Evolutionary conservation across 2,797 vertebrate species (phyloP), one percentile per base, ranked within the genome.

Genomic region (Benthosema pterotum): DNA sequence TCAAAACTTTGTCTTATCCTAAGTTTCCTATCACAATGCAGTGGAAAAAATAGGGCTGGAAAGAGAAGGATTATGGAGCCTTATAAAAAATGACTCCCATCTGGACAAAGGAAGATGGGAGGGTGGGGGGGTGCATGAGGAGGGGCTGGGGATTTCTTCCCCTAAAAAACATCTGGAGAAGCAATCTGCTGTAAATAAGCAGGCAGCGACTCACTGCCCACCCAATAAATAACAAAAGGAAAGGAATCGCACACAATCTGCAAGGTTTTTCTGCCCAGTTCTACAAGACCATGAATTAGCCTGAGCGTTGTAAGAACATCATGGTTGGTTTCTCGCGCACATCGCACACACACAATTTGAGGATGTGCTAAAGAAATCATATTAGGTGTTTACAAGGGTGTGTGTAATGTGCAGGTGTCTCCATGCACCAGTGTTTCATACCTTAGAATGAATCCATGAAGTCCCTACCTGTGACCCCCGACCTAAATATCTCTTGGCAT

Each of bases 111-210:
- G 78, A 64, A 76, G 63, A 61, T 47, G 60, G 71, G 61, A 63
- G 63, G 57, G 52, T 66, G 52, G 63, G 57, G 12, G 57, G 61
- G 52, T 38, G 60, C 11, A 43, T 38, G 46, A 42, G 60, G 48
- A 42, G 73, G 57, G 79, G 69, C 51, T 69, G 56, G 80, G 82
- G 86, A 83, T 69, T 86, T 86, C 80, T 86, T 63, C 70, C 65
- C 60, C 78, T 77, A 75, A 83, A 77, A 87, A 91, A 91, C 91
- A 91, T 92, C 91, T 91, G 91, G 89, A 91, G 85, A 85, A 91
- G 88, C 90, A 91, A 91, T 91, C 89, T 91, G 89, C 86, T 85
- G 85, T 88, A 89, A 92, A 90, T 88, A 90, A 88, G 87, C 87
- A 87, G 75, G 85, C 90, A 87, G 86, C 75, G 57, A 83, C 72